These are phyloP conservation scores for Liodrosophila aerea DNA, from an alignment of 2,888 invertebrate species.

Conservation along the genomic window DNA sequence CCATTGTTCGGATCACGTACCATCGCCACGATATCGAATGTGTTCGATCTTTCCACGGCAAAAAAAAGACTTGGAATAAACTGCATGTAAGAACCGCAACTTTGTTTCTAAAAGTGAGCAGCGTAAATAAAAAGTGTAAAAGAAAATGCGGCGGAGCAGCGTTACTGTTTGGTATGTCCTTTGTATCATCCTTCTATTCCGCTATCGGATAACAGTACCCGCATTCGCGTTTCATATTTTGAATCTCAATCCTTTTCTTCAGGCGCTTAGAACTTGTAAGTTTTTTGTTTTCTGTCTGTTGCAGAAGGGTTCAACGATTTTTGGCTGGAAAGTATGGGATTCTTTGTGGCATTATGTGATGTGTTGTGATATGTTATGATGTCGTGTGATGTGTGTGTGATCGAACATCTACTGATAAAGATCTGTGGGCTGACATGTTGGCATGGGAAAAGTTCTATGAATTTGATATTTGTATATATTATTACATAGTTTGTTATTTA, in stretches of 20 bases:
- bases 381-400: slow-evolving; percentile 58
- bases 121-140: slow-evolving; percentile 10
- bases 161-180: slow-evolving; percentile 38
- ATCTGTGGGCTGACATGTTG: slow-evolving; percentile 57
- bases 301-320: slow-evolving; percentile 62
- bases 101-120: slow-evolving; percentile 70
- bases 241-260: slow-evolving; percentile 25
- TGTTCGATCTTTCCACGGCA: slow-evolving; percentile 58
- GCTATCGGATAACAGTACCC: slow-evolving; percentile 79
- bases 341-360: slow-evolving; percentile 44
- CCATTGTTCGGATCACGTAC: slow-evolving; percentile 72
- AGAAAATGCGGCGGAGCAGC: slow-evolving; percentile 10
- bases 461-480: no score
- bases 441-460: slow-evolving; percentile 49
- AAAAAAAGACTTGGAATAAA: slow-evolving; percentile 13
- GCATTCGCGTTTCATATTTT: slow-evolving; percentile 71
- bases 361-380: slow-evolving; percentile 46
- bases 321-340: slow-evolving; percentile 62
- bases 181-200: slow-evolving; percentile 56
- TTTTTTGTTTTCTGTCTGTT: slow-evolving; percentile 39
- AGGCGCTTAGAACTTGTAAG: slow-evolving; percentile 63
- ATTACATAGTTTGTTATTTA: no score
- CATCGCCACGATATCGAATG: slow-evolving; percentile 63
- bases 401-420: slow-evolving; percentile 61
- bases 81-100: slow-evolving; percentile 47